Evolutionary conservation across 2,797 vertebrate species (phyloP).

Genomic region (Phylloscopus collybita): DNA sequence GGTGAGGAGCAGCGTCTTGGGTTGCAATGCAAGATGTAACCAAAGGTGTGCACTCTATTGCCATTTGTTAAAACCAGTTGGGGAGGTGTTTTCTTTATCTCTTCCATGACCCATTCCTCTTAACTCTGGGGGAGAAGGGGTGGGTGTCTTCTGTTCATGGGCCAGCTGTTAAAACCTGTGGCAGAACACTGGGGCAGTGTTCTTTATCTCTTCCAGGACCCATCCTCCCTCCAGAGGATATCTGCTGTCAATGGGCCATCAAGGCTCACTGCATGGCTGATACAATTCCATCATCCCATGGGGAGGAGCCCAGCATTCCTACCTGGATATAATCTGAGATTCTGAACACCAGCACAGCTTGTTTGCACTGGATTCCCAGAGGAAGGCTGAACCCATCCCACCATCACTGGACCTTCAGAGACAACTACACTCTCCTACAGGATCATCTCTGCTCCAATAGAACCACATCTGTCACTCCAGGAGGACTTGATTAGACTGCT

Average conservation of each 20-base stretch:
- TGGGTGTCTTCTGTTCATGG: neutral
- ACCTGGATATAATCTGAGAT: neutral
- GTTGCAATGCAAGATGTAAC: neutral
- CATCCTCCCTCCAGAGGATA: neutral
- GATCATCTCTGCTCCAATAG: neutral
- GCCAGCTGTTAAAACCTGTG: neutral
- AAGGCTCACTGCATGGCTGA: neutral
- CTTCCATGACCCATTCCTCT: no score
- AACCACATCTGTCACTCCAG: neutral
- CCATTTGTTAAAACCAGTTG: neutral
- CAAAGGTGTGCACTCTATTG: neutral
- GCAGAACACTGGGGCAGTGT: no score
- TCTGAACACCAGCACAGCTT: no score
- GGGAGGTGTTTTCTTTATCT: no score
- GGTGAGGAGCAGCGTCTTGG: rapidly evolving
- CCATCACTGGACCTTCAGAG: neutral
- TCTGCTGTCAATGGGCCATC: neutral
- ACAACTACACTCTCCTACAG: neutral
- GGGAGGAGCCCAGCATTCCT: neutral
- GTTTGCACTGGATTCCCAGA: neutral
- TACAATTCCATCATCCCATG: neutral
- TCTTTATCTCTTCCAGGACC: no score
- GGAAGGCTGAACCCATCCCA: neutral
- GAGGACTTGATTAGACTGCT: neutral
- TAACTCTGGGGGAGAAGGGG: neutral